Evolutionary conservation across 1,140 invertebrate genomes (phyloP).

Genomic region (Caerostris darwini): DNA sequence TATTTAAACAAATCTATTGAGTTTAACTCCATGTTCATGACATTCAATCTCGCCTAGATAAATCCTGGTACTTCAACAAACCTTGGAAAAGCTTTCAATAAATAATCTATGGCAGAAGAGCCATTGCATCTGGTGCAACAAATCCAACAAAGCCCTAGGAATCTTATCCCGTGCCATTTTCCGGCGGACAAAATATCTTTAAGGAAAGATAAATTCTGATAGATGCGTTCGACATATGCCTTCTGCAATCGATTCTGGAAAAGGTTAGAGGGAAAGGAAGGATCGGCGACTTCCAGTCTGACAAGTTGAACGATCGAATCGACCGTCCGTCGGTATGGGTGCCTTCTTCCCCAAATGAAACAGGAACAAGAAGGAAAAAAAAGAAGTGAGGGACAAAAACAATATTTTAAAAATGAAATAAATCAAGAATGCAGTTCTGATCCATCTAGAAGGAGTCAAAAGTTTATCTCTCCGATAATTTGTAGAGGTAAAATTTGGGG

Average conservation of each 20-base stretch:
- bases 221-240: conserved; percentile 75
- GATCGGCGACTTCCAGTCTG: conserved; percentile 67
- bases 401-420: conserved; percentile 66
- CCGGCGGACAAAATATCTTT: conserved; percentile 21
- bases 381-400: conserved; percentile 17
- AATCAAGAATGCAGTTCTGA: conserved; percentile 52
- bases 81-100: not conserved
- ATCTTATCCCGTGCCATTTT: conserved; percentile 19
- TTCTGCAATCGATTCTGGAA: conserved; percentile 60
- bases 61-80: not conserved
- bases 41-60: not conserved
- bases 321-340: conserved; percentile 28
- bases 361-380: not conserved
- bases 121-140: not conserved
- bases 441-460: conserved; percentile 69
- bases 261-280: not conserved
- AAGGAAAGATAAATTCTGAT: conserved; percentile 70
- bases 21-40: too few relatives aligned
- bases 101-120: not conserved
- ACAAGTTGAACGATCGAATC: conserved; percentile 70
- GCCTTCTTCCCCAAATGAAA: conserved; percentile 44
- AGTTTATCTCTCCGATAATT: conserved; percentile 73
- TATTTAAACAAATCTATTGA: too few relatives aligned
- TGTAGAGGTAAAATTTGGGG: conserved; percentile 63
- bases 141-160: not conserved